Conservation (phyloP, 2,113 vertebrate species). For the Leptobrachium leishanense region DNA sequence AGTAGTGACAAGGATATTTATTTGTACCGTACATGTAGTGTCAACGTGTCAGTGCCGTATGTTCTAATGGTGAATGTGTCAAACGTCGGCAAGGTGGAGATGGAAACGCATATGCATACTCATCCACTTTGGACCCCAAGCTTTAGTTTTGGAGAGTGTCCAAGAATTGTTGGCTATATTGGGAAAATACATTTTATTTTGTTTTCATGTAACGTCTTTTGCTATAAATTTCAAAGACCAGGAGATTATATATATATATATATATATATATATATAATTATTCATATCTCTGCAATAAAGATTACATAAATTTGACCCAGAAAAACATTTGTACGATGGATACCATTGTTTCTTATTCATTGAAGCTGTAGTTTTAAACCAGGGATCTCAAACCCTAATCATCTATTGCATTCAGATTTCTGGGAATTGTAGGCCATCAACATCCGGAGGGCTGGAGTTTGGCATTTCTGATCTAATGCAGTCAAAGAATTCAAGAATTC, state of each 20-base stretch:
- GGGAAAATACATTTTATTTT: constrained; percentile 9
- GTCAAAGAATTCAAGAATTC: too few relatives aligned
- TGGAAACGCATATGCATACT: not conserved
- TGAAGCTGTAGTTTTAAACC: too few relatives aligned
- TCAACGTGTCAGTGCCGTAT: constrained; percentile 60
- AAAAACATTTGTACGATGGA: too few relatives aligned
- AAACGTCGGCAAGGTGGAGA: constrained; percentile 41
- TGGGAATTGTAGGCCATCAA: too few relatives aligned
- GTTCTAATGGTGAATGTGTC: constrained; percentile 55
- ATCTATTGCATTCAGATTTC: too few relatives aligned
- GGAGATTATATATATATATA: not conserved
- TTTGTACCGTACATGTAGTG: constrained; percentile 68
- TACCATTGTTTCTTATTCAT: too few relatives aligned
- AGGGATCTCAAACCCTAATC: too few relatives aligned
- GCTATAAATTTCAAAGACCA: constrained; percentile 5
- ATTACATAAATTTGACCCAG: too few relatives aligned
- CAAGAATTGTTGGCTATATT: not conserved
- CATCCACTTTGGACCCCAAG: not conserved
- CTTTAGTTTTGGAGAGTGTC: not conserved
- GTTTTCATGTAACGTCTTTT: constrained; percentile 15
- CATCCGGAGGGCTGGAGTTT: too few relatives aligned
- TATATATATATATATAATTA: too few relatives aligned
- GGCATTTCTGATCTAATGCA: too few relatives aligned
- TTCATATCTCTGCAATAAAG: too few relatives aligned
- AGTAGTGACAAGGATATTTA: constrained; percentile 63